Evolutionary conservation across 2,888 invertebrate genomes (phyloP).

Genomic region (Aleiodes alternator): DNA sequence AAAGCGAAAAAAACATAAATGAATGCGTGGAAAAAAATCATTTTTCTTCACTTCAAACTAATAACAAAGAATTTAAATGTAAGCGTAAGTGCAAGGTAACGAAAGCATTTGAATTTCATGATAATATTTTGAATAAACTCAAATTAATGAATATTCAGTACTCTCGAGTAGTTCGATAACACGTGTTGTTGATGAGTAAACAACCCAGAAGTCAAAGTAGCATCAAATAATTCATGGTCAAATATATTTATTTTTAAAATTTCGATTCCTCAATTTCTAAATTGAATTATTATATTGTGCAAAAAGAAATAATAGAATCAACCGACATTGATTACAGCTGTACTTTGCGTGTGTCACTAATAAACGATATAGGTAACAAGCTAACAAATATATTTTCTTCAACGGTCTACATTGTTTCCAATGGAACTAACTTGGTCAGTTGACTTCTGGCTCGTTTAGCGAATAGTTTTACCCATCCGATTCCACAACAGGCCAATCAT

Average conservation of each 20-base stretch:
- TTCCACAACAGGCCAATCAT: constrained; percentile 14
- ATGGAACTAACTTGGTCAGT: background rate
- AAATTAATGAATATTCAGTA: background rate
- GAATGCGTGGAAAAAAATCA: no score
- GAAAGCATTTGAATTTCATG: background rate
- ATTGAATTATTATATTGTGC: no score
- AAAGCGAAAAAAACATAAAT: no score
- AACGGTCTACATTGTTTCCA: constrained; percentile 11
- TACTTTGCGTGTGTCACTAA: no score
- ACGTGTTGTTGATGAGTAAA: background rate
- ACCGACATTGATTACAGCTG: no score
- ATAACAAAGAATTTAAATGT: background rate
- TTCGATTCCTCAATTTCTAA: no score
- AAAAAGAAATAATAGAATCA: no score
- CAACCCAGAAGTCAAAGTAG: background rate
- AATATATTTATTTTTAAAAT: no score
- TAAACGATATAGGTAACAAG: no score
- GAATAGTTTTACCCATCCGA: constrained; percentile 8
- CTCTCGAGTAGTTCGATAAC: background rate
- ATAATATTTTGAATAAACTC: constrained; percentile 9
- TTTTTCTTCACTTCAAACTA: background rate
- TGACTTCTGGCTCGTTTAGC: constrained; percentile 6
- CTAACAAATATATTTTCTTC: background rate
- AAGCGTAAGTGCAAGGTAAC: background rate
- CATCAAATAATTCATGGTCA: background rate